phyloP scores from a whole-genome alignment of 2,888 invertebrate genomes.

The Xylota segnis region DNA sequence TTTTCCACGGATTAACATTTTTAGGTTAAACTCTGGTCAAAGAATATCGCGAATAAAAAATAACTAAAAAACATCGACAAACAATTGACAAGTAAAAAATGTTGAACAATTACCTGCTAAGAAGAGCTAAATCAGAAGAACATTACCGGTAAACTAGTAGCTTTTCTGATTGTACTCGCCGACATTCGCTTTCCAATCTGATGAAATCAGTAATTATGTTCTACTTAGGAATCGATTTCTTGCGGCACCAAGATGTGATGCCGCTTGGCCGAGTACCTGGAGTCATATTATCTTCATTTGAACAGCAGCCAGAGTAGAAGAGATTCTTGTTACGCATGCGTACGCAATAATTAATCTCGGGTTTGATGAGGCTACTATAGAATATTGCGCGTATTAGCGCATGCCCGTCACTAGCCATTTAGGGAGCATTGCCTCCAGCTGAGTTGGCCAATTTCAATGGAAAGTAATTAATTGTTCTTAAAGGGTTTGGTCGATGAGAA shows the following conservation, averaged over 20 bases:
- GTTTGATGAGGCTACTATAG: constrained; percentile 8
- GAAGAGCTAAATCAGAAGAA: background rate
- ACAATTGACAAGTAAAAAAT: constrained; percentile 34
- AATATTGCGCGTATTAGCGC: constrained; percentile 10
- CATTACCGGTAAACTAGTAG: constrained; percentile 19
- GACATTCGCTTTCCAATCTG: constrained; percentile 17
- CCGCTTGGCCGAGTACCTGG: constrained; percentile 12
- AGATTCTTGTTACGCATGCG: constrained; percentile 32
- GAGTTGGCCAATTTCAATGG: constrained; percentile 55
- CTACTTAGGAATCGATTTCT: constrained; percentile 52
- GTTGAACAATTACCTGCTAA: constrained; percentile 9
- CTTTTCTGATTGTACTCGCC: constrained; percentile 24
- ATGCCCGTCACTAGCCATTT: constrained; percentile 23
- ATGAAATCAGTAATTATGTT: constrained; percentile 50
- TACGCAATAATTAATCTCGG: constrained; percentile 20
- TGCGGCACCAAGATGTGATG: constrained; percentile 21
- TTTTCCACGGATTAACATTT: constrained; percentile 31
- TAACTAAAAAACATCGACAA: constrained; percentile 9
- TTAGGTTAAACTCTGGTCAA: constrained; percentile 49
- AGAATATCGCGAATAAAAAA: constrained; percentile 20
- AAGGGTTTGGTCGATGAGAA: constrained; percentile 15
- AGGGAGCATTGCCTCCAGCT: constrained; percentile 30
- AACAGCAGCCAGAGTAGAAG: background rate
- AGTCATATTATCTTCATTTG: constrained; percentile 9
- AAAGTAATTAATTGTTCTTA: constrained; percentile 46